phyloP scores from a whole-genome alignment of 2,113 vertebrate genomes.

The Phyllostomus hastatus region DNA sequence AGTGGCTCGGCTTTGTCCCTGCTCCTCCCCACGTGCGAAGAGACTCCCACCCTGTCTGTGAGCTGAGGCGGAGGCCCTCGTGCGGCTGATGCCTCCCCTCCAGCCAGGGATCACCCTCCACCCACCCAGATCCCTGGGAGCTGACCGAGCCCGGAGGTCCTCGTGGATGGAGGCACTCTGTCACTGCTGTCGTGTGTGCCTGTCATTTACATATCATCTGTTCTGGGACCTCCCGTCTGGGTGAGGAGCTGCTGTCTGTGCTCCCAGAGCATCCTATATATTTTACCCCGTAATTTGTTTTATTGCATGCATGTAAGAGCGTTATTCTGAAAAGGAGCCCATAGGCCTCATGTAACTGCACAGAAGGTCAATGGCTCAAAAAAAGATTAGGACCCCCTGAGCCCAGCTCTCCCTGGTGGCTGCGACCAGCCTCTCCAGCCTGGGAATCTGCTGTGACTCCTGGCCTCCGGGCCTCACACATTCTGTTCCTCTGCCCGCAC shows the following conservation, averaged over 20 bases:
- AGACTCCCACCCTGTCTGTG: not conserved
- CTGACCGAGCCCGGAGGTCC: too few relatives aligned
- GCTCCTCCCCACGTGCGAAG: not conserved
- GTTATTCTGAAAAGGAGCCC: too few relatives aligned
- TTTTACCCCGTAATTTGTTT: too few relatives aligned
- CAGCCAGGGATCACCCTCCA: not conserved
- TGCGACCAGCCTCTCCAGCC: not conserved
- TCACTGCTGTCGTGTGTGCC: not conserved
- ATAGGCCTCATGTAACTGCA: not conserved
- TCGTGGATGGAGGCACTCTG: too few relatives aligned
- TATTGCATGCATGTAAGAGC: not conserved
- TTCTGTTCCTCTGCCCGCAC: not conserved
- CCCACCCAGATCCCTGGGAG: not conserved
- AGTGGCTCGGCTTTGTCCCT: not conserved
- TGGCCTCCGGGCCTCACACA: not conserved
- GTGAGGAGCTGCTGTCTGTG: not conserved
- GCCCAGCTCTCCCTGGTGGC: not conserved
- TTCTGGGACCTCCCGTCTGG: not conserved
- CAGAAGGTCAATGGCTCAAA: not conserved
- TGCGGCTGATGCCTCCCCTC: not conserved
- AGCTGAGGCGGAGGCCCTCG: accelerated
- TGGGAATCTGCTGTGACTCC: not conserved
- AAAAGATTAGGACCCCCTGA: not conserved
- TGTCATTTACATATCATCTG: not conserved
- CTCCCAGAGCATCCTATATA: not conserved